Conservation (phyloP, 2,888 invertebrate genomes). For the Microplitis deprimator region DNA sequence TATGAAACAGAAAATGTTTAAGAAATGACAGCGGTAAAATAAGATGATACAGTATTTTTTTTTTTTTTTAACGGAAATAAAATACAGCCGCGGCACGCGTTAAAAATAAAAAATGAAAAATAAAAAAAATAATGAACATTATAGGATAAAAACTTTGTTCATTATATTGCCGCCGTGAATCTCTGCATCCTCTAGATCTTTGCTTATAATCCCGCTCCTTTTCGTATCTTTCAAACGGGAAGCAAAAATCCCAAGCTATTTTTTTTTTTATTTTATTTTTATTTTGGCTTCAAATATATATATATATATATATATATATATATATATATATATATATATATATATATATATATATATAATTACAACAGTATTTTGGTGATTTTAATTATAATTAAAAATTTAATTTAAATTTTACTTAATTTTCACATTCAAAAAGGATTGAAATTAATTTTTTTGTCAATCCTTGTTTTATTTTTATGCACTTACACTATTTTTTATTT, state of each 20-base stretch:
- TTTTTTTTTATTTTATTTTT: neutral
- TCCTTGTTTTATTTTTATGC: constrained; percentile 48
- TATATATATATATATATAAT: no score
- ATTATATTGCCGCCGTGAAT: constrained; percentile 39
- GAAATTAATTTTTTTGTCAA: constrained; percentile 59
- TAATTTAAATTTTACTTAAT: neutral
- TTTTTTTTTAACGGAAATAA: constrained; percentile 1
- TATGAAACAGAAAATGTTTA: neutral
- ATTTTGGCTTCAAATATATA: no score
- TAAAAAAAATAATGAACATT: constrained; percentile 24
- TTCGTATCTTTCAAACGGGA: neutral
- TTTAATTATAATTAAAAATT: neutral
- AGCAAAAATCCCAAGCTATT: neutral
- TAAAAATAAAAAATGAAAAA: constrained; percentile 11
- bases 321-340: no score
- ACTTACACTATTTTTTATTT: constrained; percentile 12
- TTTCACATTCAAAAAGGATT: constrained; percentile 48
- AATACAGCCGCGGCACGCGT: neutral
- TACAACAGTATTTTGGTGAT: neutral
- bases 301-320: no score
- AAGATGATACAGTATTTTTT: constrained; percentile 2
- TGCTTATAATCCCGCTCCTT: constrained; percentile 13
- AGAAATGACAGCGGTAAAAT: neutral
- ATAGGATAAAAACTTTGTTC: constrained; percentile 49
- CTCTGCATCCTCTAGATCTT: neutral